A percentile compares a stretch with the other conserved stretches of the same genome.
Evolutionary conservation across 2,888 invertebrate genomes (phyloP).

Genomic region (Cheilosia soror): DNA sequence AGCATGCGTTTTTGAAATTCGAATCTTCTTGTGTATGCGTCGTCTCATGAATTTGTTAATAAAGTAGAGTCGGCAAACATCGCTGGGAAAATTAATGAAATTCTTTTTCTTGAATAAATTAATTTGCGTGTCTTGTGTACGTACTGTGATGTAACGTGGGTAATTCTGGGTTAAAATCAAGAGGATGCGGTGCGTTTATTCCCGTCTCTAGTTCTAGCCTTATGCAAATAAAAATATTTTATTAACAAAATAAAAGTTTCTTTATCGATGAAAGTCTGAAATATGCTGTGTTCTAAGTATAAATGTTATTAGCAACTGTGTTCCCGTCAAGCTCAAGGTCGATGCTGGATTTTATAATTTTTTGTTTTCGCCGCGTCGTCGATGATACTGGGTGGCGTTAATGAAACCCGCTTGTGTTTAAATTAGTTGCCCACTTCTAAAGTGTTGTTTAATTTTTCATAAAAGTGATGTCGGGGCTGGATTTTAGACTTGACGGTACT

Average conservation of each 20-base stretch:
- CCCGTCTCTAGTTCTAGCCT: neutral
- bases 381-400: neutral
- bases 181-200: neutral
- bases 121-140: constrained; percentile 1
- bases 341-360: constrained; percentile 16
- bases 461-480: neutral
- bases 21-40: constrained; percentile 5
- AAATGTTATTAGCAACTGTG: neutral
- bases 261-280: constrained; percentile 8
- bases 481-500: neutral
- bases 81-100: constrained; percentile 3
- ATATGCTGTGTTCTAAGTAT: neutral
- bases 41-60: neutral
- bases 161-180: constrained; percentile 4
- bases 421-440: constrained; percentile 10
- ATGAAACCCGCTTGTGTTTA: constrained; percentile 1
- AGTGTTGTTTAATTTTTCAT: constrained; percentile 34
- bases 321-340: constrained; percentile 29
- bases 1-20: neutral
- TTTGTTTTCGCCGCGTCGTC: neutral
- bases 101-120: constrained; percentile 28
- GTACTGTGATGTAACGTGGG: constrained; percentile 24
- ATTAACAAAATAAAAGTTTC: constrained; percentile 2
- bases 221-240: neutral
- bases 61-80: neutral